Percentiles rank a stretch among this genome's conserved stretches.
Evolutionary conservation across 2,113 vertebrate species (phyloP).

Genomic region (Eira barbara): DNA sequence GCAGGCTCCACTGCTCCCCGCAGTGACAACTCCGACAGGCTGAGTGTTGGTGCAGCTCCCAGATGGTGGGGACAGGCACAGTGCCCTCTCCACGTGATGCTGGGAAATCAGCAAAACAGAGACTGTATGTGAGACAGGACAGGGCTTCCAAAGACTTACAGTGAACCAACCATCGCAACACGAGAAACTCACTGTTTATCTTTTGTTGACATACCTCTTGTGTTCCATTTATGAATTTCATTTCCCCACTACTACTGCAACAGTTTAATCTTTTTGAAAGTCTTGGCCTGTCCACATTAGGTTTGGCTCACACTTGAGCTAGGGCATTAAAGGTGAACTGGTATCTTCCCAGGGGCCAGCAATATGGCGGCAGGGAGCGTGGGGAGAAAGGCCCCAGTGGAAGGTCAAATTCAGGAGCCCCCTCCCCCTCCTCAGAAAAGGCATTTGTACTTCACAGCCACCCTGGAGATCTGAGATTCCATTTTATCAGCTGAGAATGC

Average conservation of each 20-base stretch:
- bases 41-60: not conserved
- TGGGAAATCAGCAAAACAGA: not conserved
- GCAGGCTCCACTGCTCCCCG: not conserved
- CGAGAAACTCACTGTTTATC: not conserved
- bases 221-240: fast-evolving
- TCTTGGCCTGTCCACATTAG: not conserved
- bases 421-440: not conserved
- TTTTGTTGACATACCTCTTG: fast-evolving
- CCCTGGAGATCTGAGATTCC: not conserved
- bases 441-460: not conserved
- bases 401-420: not conserved
- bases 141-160: not conserved
- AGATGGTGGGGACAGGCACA: fast-evolving
- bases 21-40: fast-evolving
- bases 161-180: not conserved
- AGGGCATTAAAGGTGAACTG: not conserved
- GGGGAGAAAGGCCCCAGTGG: not conserved
- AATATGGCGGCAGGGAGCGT: not conserved
- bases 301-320: not conserved
- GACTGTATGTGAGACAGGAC: fast-evolving
- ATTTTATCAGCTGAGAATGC: not conserved
- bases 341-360: not conserved
- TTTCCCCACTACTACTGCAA: not conserved
- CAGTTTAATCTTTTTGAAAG: not conserved
- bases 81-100: not conserved